Evolutionary conservation across 2,113 vertebrate genomes (phyloP), one percentile per base, ranked within the genome.

Genomic region (Zingel zingel): DNA sequence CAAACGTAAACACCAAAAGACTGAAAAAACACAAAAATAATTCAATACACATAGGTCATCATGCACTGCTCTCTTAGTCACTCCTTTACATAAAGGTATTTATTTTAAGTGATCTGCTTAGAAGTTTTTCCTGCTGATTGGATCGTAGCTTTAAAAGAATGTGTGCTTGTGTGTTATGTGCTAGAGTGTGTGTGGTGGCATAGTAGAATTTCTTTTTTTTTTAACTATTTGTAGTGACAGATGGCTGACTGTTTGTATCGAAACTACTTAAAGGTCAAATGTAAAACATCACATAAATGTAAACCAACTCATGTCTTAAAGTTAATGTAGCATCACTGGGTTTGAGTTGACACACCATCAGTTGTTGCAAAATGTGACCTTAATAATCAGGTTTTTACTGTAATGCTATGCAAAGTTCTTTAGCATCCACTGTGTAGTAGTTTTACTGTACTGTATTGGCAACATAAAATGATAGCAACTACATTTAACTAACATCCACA

Each of bases 291-390:
- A 57, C 8, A 33, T 33, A 18, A 61, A 27, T 27, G 15, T 67
- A 65, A 47, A 67, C n/a, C 57, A 14, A 30, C 18, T 36, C 48
- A 69, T 39, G 4, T 39, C 13, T 36, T 54, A 27, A 18, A 63
- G 19, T 39, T 18, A 16, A 67, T 48, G 18, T 2, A 30, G 3
- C 62, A 12, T 68, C 13, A 15, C 6, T 33, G 53, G 10, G 7
- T 21, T 21, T 21, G 12, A 65, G 25, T 53, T 53, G 4, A 50
- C 33, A 43, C 14, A 10, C 21, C 33, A 30, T 71, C 57, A 15
- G 14, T 61, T 78, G 51, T 30, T 62, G 50, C 16, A 53, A 62
- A 54, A 3, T 16, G 12, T 70, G 27, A 78, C 14, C 63, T 65
- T 30, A 59, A 25, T 18, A n/a, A 77, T 13, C 12, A 27, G 19